Conservation (phyloP, 2,797 vertebrate genomes). For the Anas flavirostris region DNA sequence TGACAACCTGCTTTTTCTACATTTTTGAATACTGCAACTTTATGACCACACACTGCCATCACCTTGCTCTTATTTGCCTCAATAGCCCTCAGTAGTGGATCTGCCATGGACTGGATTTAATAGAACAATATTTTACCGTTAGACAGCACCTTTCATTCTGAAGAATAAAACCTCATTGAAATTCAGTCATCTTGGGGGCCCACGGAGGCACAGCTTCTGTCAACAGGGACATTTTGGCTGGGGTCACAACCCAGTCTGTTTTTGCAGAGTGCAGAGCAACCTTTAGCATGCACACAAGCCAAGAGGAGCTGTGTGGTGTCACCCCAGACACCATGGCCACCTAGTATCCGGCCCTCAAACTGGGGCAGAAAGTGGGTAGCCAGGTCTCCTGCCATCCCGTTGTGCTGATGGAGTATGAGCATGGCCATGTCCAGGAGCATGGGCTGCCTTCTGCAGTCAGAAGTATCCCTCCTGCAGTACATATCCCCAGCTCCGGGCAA, state of each 20-base stretch:
- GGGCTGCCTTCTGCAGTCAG: neutral
- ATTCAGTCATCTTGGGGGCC: slow-evolving; percentile 65
- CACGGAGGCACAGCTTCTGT: neutral
- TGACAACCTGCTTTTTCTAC: slow-evolving; percentile 59
- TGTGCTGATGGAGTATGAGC: neutral
- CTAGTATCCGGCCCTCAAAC: neutral
- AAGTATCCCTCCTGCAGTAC: neutral
- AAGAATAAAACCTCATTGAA: slow-evolving; percentile 71
- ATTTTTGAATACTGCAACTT: slow-evolving; percentile 72
- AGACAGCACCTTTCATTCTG: slow-evolving; percentile 68
- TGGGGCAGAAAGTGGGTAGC: neutral
- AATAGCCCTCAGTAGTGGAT: slow-evolving; percentile 72
- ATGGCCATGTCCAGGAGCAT: neutral
- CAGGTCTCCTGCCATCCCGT: neutral
- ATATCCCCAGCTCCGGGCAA: neutral
- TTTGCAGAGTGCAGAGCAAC: neutral
- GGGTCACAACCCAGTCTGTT: neutral
- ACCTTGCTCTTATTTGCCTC: slow-evolving; percentile 70
- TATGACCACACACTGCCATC: slow-evolving; percentile 68
- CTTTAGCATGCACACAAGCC: neutral
- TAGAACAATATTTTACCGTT: slow-evolving; percentile 71
- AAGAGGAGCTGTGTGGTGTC: neutral
- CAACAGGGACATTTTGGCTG: slow-evolving; percentile 3
- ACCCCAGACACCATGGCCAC: neutral
- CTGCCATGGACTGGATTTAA: slow-evolving; percentile 69